Evolutionary conservation across 2,797 vertebrate species (phyloP).

Genomic region (Falco novaeseelandiae): DNA sequence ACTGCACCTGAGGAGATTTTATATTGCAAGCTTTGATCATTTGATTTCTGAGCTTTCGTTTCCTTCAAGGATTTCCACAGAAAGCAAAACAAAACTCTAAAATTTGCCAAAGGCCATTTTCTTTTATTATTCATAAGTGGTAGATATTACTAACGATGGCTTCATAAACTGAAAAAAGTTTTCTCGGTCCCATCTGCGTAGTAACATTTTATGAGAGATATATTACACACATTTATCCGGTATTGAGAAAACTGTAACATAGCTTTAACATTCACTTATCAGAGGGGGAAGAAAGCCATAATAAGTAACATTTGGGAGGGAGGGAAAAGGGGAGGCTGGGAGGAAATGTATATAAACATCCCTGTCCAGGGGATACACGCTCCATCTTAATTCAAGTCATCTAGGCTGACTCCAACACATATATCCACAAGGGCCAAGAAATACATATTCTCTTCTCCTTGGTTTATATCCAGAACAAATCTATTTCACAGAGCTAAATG

Average conservation of each 20-base stretch:
- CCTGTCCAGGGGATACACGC: neutral
- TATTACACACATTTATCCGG: slow-evolving; percentile 6
- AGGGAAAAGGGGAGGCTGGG: neutral
- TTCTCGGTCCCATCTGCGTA: slow-evolving; percentile 34
- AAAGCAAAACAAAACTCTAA: slow-evolving; percentile 35
- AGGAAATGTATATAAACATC: slow-evolving; percentile 3
- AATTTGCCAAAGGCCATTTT: slow-evolving; percentile 21
- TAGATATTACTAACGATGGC: slow-evolving; percentile 27
- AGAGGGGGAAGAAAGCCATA: neutral
- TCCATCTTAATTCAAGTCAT: slow-evolving; percentile 34
- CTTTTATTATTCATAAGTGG: slow-evolving; percentile 62
- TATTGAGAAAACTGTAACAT: neutral
- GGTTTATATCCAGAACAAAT: slow-evolving; percentile 44
- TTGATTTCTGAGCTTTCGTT: neutral
- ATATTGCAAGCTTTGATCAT: neutral
- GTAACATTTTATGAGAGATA: slow-evolving; percentile 44
- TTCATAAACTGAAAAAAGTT: slow-evolving; percentile 48
- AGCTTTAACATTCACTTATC: slow-evolving; percentile 40
- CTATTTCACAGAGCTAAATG: slow-evolving; percentile 48
- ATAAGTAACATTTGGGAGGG: neutral
- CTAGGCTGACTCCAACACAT: neutral
- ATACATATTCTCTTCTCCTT: neutral
- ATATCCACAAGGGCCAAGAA: neutral
- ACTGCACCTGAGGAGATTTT: neutral
- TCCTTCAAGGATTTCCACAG: slow-evolving; percentile 21